Base-by-base conservation (phyloP, 2,888 invertebrate species). In the Anthophora plumipes region DNA sequence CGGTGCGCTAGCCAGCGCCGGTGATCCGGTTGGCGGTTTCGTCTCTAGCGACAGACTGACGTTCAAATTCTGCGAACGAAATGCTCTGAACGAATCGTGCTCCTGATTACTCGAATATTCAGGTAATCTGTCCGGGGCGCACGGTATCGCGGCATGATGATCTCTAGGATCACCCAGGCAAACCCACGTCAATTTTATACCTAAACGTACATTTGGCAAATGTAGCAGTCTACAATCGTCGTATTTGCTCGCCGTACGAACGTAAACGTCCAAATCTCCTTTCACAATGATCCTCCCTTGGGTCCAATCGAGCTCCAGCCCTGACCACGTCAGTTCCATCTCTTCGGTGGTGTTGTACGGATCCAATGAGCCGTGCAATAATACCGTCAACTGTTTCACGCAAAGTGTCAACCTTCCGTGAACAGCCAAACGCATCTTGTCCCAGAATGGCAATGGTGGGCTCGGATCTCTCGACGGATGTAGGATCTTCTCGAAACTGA, bases 321-420 rank as follows among this genome's bases (percentile, higher is more conserved):
- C 96, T 52, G 96, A 97, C 99, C 99, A 99, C 0, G 98, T 97
- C 83, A 99, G 95, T 93, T 99, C 99, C 98, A 99, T 99, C 94
- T 99, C 98, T 93, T 99, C 99, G 0, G 99, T 99, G 6, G 98
- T 98, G 92, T 99, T 99, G 94, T 99, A 99, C 0, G 99, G 99
- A 94, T 99, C 99, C 14, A 98, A 94, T 0, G 99, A 99, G 5
- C 99, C 99, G 92, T 99, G 99, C 79, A 99, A 94, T 50, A 99
- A 94, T 50, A 99, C 97, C 0, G 98, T 98, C 93, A 99, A 95
- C 91, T 97, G 97, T 89, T 97, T 96, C 22, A 98, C 97, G 86
- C 97, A 96, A 93, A 98, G 96, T 0, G 98, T 98, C 60, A 99
- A 93, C 0, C 98, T 95, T 0, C 99, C 99, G 93, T 99, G 99